phyloP scores from a whole-genome alignment of 2,888 invertebrate genomes.

The Apotomis betuletana region DNA sequence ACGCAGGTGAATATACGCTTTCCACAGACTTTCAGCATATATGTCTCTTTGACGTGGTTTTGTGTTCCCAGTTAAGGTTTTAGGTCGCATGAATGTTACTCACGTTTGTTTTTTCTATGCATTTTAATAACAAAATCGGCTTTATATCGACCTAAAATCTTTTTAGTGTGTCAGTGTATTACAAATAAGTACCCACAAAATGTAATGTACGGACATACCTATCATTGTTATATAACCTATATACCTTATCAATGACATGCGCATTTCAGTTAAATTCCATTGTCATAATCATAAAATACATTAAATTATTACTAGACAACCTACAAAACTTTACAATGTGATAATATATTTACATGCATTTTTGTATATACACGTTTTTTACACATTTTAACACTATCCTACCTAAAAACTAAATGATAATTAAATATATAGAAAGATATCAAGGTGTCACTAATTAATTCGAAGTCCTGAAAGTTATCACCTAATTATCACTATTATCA shows the following conservation, averaged over 20 bases:
- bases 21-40: conserved; percentile 26
- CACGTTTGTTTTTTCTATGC: not conserved
- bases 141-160: conserved; percentile 31
- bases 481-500: not conserved
- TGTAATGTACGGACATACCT: not conserved
- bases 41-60: conserved; percentile 42
- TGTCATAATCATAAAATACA: not conserved
- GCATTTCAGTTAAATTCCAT: not conserved
- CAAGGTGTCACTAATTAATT: no score
- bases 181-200: conserved; percentile 8
- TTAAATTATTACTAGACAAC: not conserved
- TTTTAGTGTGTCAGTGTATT: conserved; percentile 27
- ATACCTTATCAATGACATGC: not conserved
- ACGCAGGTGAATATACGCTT: conserved; percentile 87
- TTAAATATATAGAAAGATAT: no score
- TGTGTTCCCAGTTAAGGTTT: conserved; percentile 37
- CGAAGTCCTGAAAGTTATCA: no score
- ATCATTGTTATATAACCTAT: not conserved
- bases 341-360: not conserved
- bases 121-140: not conserved
- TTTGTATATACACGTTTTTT: conserved; percentile 9
- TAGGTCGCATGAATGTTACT: conserved; percentile 20
- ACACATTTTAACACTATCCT: no score
- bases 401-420: no score
- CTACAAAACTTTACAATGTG: not conserved